Base-by-base conservation (phyloP, 2,888 invertebrate species). In the Mythimna lalbum region DNA sequence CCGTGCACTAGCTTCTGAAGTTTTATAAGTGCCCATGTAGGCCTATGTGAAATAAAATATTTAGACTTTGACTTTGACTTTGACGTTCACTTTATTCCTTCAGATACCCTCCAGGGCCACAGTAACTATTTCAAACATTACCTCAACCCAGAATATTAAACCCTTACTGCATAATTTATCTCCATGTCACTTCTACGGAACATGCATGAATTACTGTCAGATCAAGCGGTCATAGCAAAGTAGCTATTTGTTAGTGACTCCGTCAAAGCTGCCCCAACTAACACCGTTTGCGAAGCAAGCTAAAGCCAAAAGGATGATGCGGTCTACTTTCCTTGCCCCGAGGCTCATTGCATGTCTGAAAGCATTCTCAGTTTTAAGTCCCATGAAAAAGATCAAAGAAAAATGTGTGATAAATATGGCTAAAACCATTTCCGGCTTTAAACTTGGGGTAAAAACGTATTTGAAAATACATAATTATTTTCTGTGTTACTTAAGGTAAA, bases 281-380 rank as follows among this genome's bases (percentile, higher is more conserved):
- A 76, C 57, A 75, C 68, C 76, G 70, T 75, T 62, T 75, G 68
- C 61, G 56, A 59, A 68, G 70, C 60, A 57, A 68, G 63, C 73
- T 70, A 60, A 55, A 67, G 68, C 82, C 68, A 61, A 82, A 73
- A 84, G 69, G 63, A 75, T 56, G 65, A 70, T 39, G 61, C 52
- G 78, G 64, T 84, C 78, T 69, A 84, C 78, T 81, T 84, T 84
- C 57, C 68, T 53, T 55, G 36, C 73, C 79, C 69, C 59, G 59
- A 65, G 71, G 73, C 76, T 59, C 64, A 62, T 57, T 76, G 76
- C 61, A 70, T 69, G 73, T 80, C 79, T 80, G 75, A 82, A 73
- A 82, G 53, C 63, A 68, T 75, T 69, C 70, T 69, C 67, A 69
- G 53, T 72, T 63, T 72, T 33, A 65, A 65, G 23, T 21, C 27